These are phyloP conservation scores for Brachionus rubens DNA, from an alignment of 1,140 invertebrate species.

Conservation along the genomic window DNA sequence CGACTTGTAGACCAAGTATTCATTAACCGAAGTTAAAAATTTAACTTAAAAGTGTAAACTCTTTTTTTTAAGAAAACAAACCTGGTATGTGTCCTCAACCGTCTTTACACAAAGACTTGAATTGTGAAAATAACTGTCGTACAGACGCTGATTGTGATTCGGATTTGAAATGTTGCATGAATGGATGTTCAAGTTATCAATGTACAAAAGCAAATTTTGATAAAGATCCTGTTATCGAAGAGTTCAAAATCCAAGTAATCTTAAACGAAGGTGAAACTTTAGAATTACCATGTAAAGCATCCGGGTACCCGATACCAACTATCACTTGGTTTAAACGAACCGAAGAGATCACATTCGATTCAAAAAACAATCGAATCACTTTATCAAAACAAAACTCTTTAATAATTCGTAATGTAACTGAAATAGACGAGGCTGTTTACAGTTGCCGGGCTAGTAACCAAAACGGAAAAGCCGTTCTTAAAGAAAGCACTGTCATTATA, in stretches of 20 bases:
- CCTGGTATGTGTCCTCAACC: conserved; percentile 1
- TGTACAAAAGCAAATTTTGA: conserved; percentile 13
- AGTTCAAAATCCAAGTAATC: conserved; percentile 16
- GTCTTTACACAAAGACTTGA: background rate
- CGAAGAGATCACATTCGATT: conserved; percentile 12
- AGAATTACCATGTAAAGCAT: conserved; percentile 49
- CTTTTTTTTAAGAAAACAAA: conserved; percentile 1
- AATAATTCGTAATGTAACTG: conserved; percentile 23
- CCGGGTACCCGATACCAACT: conserved; percentile 50
- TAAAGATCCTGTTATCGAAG: conserved; percentile 25
- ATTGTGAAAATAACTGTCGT: conserved; percentile 8
- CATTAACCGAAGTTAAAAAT: background rate
- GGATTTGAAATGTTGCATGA: background rate
- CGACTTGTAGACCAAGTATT: background rate
- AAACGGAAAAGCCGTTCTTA: conserved; percentile 5
- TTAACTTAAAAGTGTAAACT: background rate
- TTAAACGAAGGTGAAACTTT: conserved; percentile 50
- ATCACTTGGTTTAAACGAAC: conserved; percentile 50
- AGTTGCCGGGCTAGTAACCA: conserved; percentile 29
- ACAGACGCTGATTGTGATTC: conserved; percentile 2
- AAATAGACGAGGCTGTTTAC: conserved; percentile 9
- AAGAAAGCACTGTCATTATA: conserved; percentile 32
- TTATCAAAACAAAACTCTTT: background rate
- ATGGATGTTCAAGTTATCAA: conserved; percentile 10
- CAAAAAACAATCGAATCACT: background rate